Percentiles rank a stretch among this genome's conserved stretches.
These are phyloP conservation scores for Myioborus melanocephalus DNA, from an alignment of 2,797 vertebrate species.

Conservation along the genomic window DNA sequence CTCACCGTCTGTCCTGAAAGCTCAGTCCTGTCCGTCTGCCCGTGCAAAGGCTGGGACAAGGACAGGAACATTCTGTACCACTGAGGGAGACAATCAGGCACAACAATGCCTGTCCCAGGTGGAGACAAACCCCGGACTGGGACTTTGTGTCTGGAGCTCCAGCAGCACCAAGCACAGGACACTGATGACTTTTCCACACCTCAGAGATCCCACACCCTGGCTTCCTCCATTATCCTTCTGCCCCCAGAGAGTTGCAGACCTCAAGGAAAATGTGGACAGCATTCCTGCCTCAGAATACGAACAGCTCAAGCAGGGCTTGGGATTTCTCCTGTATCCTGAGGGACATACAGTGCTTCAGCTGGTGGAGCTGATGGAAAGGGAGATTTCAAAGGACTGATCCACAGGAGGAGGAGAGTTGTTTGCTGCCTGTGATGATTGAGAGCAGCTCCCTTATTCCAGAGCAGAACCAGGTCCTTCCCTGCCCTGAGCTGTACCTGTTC, in stretches of 20 bases:
- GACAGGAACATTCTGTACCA: conserved; percentile 13
- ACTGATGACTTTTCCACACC: conserved; percentile 12
- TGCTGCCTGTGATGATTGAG: not conserved
- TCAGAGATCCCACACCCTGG: conserved; percentile 12
- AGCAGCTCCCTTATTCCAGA: not conserved
- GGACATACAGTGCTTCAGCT: not conserved
- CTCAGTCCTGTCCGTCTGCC: not conserved
- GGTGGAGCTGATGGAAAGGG: not conserved
- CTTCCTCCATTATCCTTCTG: not conserved
- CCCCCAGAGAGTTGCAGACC: not conserved
- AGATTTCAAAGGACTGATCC: not conserved
- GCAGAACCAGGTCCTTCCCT: not conserved
- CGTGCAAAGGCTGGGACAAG: not conserved
- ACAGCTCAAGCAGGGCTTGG: not conserved
- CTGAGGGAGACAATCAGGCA: not conserved
- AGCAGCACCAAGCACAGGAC: not conserved
- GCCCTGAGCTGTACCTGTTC: not conserved
- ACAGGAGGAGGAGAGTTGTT: not conserved
- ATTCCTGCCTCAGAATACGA: not conserved
- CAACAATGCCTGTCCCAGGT: not conserved
- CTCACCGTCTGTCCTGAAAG: not conserved
- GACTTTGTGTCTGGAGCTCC: not conserved
- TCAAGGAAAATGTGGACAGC: not conserved
- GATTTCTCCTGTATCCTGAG: not conserved
- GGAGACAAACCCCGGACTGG: not conserved